Evolutionary conservation across 2,113 vertebrate genomes (phyloP).

Genomic region (Cercocebus atys): DNA sequence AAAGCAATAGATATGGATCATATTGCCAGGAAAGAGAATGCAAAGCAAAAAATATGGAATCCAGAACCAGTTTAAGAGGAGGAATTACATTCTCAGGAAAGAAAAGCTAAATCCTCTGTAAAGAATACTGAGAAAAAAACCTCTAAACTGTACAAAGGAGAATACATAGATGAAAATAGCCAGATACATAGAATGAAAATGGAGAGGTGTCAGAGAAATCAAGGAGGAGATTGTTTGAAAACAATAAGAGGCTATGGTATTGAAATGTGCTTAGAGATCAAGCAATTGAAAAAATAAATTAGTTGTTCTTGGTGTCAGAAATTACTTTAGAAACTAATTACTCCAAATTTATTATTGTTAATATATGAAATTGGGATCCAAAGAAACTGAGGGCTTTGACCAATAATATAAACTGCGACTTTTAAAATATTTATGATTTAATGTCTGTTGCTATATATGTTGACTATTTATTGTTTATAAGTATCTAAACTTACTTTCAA

Average conservation of each 20-base stretch:
- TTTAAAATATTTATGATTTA: not conserved
- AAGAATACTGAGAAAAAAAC: not conserved
- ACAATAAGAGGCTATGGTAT: not conserved
- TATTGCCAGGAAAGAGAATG: not conserved
- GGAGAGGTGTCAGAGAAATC: not conserved
- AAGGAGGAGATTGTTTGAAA: not conserved
- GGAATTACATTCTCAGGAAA: not conserved
- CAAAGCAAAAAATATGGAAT: not conserved
- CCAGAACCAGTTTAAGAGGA: not conserved
- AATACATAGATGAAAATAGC: not conserved
- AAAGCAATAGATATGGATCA: not conserved
- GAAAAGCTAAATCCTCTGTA: not conserved
- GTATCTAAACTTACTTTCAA: not conserved
- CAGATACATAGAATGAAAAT: not conserved
- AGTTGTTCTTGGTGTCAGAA: not conserved
- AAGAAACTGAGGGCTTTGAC: not conserved
- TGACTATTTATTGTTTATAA: not conserved
- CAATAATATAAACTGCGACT: not conserved
- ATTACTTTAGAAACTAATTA: not conserved
- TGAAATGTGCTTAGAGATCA: not conserved
- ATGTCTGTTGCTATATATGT: not conserved
- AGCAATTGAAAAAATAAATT: not conserved
- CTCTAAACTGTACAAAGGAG: not conserved
- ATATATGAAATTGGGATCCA: not conserved
- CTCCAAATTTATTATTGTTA: not conserved